Evolutionary conservation across 2,888 invertebrate genomes (phyloP).

Genomic region (Tolmerus cingulatus): DNA sequence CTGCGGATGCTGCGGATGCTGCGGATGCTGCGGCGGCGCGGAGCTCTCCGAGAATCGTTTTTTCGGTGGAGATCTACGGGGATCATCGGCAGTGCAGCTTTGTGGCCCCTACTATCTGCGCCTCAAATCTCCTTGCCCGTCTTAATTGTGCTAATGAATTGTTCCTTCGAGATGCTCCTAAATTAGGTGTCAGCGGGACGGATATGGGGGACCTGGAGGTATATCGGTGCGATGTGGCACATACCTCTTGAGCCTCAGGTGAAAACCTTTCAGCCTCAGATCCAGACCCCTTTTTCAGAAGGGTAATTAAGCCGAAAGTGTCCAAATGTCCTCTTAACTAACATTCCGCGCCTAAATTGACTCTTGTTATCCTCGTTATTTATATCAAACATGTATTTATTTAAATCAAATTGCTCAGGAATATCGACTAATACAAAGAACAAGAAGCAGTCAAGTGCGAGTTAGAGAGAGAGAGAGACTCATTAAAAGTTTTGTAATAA

Average conservation of each 20-base stretch:
- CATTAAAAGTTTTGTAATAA: no score
- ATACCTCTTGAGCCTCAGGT: background rate
- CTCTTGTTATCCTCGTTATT: no score
- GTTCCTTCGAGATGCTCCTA: background rate
- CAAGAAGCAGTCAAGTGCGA: no score
- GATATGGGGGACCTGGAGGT: background rate
- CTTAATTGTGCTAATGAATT: conserved; percentile 39
- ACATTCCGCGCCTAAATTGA: no score
- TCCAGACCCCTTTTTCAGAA: background rate
- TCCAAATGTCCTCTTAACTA: background rate
- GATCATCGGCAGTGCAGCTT: background rate
- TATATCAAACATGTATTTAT: no score
- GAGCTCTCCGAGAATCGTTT: background rate
- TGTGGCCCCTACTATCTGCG: background rate
- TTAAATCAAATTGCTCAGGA: no score
- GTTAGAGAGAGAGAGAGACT: no score
- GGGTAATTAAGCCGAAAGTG: background rate
- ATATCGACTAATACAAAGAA: no score
- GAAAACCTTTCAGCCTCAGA: background rate
- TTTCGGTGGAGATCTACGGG: conserved; percentile 2
- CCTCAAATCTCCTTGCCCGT: conserved; percentile 9
- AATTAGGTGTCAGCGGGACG: background rate
- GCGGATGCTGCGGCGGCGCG: background rate
- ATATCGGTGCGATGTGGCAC: background rate
- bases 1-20: background rate